Evolutionary conservation across 2,113 vertebrate species (phyloP), one percentile per base, ranked within the genome.

Genomic region (Mionectes macconnelli): DNA sequence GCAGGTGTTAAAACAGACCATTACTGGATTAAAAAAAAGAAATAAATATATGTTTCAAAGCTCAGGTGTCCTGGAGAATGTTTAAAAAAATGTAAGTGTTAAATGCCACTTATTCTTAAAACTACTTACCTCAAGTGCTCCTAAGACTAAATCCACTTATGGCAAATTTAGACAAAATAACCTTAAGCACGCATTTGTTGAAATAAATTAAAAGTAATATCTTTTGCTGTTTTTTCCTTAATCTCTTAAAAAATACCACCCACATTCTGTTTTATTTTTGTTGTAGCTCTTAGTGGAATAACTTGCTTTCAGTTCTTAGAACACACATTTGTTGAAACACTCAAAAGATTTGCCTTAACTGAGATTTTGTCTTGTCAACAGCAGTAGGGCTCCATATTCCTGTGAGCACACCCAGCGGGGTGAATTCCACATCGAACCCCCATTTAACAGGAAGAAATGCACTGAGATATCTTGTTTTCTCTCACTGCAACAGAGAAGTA

Each of bases 291-390:
- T 45, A 6, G 10, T 4, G 19, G 14, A 82, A 39, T 35, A 62
- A 23, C 5, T 30, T 39, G 21, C 0, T 0, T 33, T 39, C 3
- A 3, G n/a, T 62, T 91, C 35, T 59, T 23, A 53, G 30, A 75
- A n/a, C 30, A 57, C 4, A 10, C 4, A 19, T 2, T 20, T 35
- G 10, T 9, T n/a, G 21, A 70, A 93, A 52, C 18, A 31, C 12
- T 5, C 0, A 1, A 28, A 11, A 49, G 4, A 4, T 44, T 89
- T 63, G 28, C 42, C 50, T 70, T 69, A 9, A 30, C 28, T 42
- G 15, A 70, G 35, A 55, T 30, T 91, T 87, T 87, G 19, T 59
- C 50, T 80, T 74, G 23, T 11, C 45, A 77, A 3, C 12, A 57
- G 22, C 39, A 72, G 40, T 24, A 40, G 12, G 0, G 14, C 15